Evolutionary conservation across 2,888 invertebrate species (phyloP), one percentile per base, ranked within the genome.

Genomic region (Julus scanicus): DNA sequence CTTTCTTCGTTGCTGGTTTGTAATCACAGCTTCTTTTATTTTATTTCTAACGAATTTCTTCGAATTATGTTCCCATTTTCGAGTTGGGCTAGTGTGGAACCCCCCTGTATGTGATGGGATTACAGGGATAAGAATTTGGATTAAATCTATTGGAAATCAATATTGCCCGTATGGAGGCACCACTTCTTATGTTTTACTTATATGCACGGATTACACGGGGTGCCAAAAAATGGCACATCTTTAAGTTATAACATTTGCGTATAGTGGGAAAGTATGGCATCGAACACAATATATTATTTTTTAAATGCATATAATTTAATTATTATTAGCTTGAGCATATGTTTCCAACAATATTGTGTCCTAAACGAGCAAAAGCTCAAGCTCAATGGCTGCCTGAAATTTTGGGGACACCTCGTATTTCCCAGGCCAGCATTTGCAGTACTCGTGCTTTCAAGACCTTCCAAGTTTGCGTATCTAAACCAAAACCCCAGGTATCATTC

Each of bases 91-190:
- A 63, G 17, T 63, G 63, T n/a, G 63, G 63, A 17, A 63, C 63
- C 53, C 53, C 53, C 53, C 53, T 2, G n/a, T 63, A 63, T 63
- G n/a, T 17, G 63, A 63, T 63, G 2, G 53, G 53, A 53, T 63
- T 63, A 63, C 63, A n/a, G 63, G 63, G 11, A n/a, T 63, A 63
- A 63, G 63, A 63, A 63, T 63, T 63, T 63, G 63, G 63, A 63
- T 63, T 63, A 63, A 63, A n/a, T 2, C 63, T 63, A 63, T 63
- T n/a, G 63, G 63, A 63, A 63, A 63, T 63, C 63, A 63, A 63
- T 63, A 63, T 63, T n/a, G 63, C 5, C 3, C n/a, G n/a, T n/a
- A 63, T n/a, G n/a, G 53, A 53, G 53, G 11, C 53, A 15, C 15
- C 53, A 53, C 53, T 53, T 53, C 15, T 11, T 8, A 2, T 11